Conservation (phyloP, 2,888 invertebrate species). For the Parnassius apollo region DNA sequence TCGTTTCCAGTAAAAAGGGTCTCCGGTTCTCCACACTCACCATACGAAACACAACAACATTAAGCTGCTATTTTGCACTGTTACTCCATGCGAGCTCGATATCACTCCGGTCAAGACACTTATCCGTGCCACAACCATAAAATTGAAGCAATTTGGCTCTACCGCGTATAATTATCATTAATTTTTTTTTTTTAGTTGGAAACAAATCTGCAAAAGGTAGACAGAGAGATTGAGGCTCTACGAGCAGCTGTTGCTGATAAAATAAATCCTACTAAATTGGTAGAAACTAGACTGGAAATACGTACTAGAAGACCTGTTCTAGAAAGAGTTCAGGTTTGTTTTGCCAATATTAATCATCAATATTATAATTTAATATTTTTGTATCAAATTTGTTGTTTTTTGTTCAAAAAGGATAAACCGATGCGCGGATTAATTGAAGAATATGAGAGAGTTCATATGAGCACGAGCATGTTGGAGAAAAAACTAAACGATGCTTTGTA, state of each 20-base stretch:
- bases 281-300: constrained; percentile 93
- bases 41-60: too few relatives aligned
- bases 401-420: constrained; percentile 81
- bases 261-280: constrained; percentile 89
- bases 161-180: too few relatives aligned
- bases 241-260: constrained; percentile 89
- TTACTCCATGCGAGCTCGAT: too few relatives aligned
- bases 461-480: constrained; percentile 82
- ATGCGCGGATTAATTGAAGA: constrained; percentile 88
- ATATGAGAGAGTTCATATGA: constrained; percentile 85
- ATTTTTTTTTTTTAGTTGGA: constrained; percentile 78
- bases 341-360: neutral
- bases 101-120: too few relatives aligned
- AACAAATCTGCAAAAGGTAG: constrained; percentile 89
- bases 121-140: too few relatives aligned
- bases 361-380: too few relatives aligned
- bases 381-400: neutral
- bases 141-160: too few relatives aligned
- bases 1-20: too few relatives aligned
- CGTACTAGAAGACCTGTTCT: constrained; percentile 88
- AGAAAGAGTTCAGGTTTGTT: constrained; percentile 78
- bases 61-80: too few relatives aligned
- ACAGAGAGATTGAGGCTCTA: constrained; percentile 87
- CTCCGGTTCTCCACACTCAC: too few relatives aligned
- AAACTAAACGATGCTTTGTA: constrained; percentile 87